A percentile compares a stretch with the other conserved stretches of the same genome.
phyloP scores from a whole-genome alignment of 2,113 vertebrate genomes.

The Bubalus kerabau region DNA sequence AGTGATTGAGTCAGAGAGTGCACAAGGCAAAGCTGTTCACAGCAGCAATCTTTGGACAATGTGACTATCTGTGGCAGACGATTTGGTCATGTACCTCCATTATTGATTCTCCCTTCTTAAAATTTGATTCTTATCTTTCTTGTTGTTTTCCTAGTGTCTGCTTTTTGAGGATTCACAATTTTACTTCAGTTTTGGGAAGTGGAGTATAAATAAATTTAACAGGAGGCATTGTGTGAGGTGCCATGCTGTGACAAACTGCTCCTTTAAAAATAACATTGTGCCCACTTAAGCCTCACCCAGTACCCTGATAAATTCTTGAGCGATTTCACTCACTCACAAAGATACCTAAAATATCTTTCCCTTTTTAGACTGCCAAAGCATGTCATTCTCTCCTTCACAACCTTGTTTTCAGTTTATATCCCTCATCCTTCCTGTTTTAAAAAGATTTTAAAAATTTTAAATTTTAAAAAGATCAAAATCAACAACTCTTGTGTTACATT shows the following conservation, averaged over 20 bases:
- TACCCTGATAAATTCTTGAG: not conserved
- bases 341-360: not conserved
- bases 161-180: not conserved
- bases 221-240: not conserved
- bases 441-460: not conserved
- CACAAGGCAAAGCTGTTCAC: not conserved
- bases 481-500: not conserved
- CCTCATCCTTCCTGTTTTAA: not conserved
- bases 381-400: not conserved
- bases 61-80: not conserved
- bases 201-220: not conserved
- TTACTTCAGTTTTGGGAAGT: not conserved
- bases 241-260: not conserved
- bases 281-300: not conserved
- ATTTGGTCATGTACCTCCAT: not conserved
- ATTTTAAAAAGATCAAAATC: not conserved
- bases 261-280: not conserved
- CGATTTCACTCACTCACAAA: not conserved
- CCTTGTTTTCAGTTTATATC: not conserved
- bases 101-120: not conserved
- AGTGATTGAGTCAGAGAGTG: not conserved
- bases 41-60: not conserved
- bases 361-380: not conserved
- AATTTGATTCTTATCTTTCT: not conserved
- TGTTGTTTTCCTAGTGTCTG: not conserved